Evolutionary conservation across 2,888 invertebrate genomes (phyloP).

Genomic region (Aphrophora alni): DNA sequence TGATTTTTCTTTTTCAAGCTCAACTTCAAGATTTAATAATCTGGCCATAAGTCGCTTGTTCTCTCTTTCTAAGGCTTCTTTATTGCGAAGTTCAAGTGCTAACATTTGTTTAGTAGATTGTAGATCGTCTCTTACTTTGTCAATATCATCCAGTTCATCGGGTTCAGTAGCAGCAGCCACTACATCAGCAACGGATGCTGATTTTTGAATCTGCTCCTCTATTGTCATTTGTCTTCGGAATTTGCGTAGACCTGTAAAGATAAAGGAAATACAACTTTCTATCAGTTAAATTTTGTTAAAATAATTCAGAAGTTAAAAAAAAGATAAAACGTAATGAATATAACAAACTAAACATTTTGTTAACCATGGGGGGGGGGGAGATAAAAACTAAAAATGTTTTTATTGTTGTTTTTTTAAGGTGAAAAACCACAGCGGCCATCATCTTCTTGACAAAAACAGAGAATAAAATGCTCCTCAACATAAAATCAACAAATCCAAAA

Average conservation of each 20-base stretch:
- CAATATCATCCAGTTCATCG: slow-evolving; percentile 91
- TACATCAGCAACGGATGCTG: slow-evolving; percentile 71
- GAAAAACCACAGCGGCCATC: no score
- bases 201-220: slow-evolving; percentile 87
- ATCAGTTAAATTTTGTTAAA: background rate
- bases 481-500: no score
- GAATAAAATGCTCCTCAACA: no score
- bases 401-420: no score
- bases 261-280: no score
- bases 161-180: slow-evolving; percentile 63
- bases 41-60: slow-evolving; percentile 82
- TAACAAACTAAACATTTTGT: no score
- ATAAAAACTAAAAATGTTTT: no score
- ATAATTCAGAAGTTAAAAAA: background rate
- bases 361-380: no score
- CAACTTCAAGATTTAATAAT: slow-evolving; percentile 81
- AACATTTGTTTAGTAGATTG: slow-evolving; percentile 92
- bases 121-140: slow-evolving; percentile 82
- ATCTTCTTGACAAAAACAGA: no score
- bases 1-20: slow-evolving; percentile 70
- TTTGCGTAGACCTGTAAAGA: slow-evolving; percentile 69
- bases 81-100: slow-evolving; percentile 84
- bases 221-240: slow-evolving; percentile 89
- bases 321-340: no score
- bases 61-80: slow-evolving; percentile 83